Evolutionary conservation across 2,113 vertebrate genomes (phyloP).

Genomic region (Centrocercus urophasianus): DNA sequence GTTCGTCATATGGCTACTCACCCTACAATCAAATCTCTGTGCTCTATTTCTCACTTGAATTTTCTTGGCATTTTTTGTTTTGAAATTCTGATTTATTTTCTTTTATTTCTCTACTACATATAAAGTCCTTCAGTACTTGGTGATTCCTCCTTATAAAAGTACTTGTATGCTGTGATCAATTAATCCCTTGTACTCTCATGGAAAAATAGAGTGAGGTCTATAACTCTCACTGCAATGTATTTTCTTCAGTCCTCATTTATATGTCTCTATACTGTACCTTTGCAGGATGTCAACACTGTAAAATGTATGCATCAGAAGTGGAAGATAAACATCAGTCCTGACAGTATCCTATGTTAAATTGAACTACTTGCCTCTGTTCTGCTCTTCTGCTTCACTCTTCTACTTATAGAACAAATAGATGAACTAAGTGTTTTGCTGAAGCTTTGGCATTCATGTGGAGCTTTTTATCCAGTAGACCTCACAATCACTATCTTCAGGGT

Average conservation of each 20-base stretch:
- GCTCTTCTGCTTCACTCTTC: background rate
- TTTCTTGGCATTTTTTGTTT: background rate
- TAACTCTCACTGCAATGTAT: background rate
- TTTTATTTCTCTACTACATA: background rate
- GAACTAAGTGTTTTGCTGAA: background rate
- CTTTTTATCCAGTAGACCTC: background rate
- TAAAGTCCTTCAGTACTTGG: background rate
- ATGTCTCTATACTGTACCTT: background rate
- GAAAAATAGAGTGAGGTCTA: constrained; percentile 8
- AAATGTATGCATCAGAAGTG: background rate
- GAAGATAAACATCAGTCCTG: background rate
- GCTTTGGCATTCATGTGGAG: background rate
- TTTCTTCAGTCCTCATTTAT: background rate
- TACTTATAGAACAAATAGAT: background rate
- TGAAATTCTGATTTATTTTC: background rate
- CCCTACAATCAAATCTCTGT: background rate
- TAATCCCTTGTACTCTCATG: background rate
- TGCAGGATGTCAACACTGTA: background rate
- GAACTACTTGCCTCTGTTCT: background rate
- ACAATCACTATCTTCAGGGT: background rate
- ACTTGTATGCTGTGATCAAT: background rate
- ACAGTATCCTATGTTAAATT: background rate
- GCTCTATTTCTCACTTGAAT: background rate
- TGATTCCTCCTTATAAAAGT: background rate
- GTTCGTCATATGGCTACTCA: background rate